These are phyloP conservation scores for Salvelinus sp. DNA, from an alignment of 2,113 vertebrate genomes.

Conservation along the genomic window DNA sequence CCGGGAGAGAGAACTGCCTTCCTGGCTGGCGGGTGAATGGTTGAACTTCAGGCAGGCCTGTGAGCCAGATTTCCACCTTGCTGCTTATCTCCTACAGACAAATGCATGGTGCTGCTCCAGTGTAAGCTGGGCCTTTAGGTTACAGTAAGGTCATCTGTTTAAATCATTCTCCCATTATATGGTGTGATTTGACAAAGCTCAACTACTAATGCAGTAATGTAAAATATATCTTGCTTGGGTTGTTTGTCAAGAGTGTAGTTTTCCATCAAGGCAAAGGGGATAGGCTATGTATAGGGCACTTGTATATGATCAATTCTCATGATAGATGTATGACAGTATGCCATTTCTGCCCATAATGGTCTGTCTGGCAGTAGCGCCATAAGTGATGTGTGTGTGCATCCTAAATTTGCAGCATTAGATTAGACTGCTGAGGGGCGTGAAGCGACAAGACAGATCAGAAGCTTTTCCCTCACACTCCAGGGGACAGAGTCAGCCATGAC, in stretches of 20 bases:
- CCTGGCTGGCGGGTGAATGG: too few relatives aligned
- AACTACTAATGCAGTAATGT: background rate
- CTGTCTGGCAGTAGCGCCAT: slow-evolving; percentile 31
- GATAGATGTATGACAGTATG: background rate
- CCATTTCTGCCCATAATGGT: slow-evolving; percentile 17
- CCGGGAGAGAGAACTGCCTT: too few relatives aligned
- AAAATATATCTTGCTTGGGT: background rate
- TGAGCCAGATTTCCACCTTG: too few relatives aligned
- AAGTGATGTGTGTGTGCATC: slow-evolving; percentile 48
- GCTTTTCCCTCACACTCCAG: slow-evolving; percentile 50
- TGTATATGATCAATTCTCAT: background rate
- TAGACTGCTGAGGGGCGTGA: slow-evolving; percentile 55
- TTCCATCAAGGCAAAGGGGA: too few relatives aligned
- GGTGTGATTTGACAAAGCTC: background rate
- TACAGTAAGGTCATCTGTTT: background rate
- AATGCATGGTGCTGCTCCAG: too few relatives aligned
- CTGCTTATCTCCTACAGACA: too few relatives aligned
- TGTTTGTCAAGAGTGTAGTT: background rate
- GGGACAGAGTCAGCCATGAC: slow-evolving; percentile 51
- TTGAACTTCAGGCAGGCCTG: too few relatives aligned
- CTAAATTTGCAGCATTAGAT: slow-evolving; percentile 37
- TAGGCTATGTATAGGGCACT: background rate
- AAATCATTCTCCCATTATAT: background rate
- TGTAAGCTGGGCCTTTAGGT: background rate
- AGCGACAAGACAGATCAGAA: slow-evolving; percentile 59